These are phyloP conservation scores for Psix sp. DNA, from an alignment of 1,140 invertebrate genomes.

Conservation along the genomic window DNA sequence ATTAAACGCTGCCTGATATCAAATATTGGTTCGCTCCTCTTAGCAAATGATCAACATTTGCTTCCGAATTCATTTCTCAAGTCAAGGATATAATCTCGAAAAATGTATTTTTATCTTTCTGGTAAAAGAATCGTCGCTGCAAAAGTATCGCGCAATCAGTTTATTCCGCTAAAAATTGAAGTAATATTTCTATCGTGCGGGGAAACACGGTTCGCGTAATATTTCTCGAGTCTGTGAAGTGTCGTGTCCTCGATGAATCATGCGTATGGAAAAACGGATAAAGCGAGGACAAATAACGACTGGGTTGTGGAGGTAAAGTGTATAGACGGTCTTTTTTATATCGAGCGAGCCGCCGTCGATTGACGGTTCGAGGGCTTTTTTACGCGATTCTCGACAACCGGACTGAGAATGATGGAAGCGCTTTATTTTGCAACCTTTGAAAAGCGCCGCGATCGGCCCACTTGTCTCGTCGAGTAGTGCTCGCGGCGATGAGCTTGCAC, in stretches of 20 bases:
- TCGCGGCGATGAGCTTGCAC: slow-evolving; percentile 62
- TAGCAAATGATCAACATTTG: slow-evolving; percentile 5
- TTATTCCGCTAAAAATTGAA: no score
- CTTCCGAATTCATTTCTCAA: slow-evolving; percentile 10
- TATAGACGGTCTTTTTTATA: slow-evolving; percentile 60
- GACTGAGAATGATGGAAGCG: slow-evolving; percentile 65
- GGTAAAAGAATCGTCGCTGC: neutral
- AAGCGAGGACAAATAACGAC: slow-evolving; percentile 52
- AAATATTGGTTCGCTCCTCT: slow-evolving; percentile 39
- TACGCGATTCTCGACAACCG: slow-evolving; percentile 54
- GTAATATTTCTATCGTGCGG: slow-evolving; percentile 38
- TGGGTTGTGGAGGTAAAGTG: slow-evolving; percentile 55
- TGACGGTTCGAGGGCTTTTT: slow-evolving; percentile 62
- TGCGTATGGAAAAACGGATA: slow-evolving; percentile 36
- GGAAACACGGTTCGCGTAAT: slow-evolving; percentile 25
- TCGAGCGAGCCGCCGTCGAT: slow-evolving; percentile 63
- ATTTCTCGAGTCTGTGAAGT: slow-evolving; percentile 41
- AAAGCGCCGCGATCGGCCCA: slow-evolving; percentile 66
- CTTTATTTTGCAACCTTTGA: slow-evolving; percentile 67
- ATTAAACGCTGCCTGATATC: slow-evolving; percentile 43
- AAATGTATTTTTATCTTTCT: no score
- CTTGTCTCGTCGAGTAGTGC: slow-evolving; percentile 69
- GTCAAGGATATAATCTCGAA: neutral
- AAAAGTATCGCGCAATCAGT: slow-evolving; percentile 37
- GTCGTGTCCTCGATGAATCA: slow-evolving; percentile 36